Evolutionary conservation across 2,113 vertebrate species (phyloP), one percentile per base, ranked within the genome.

Genomic region (Chascanopsetta lugubris): DNA sequence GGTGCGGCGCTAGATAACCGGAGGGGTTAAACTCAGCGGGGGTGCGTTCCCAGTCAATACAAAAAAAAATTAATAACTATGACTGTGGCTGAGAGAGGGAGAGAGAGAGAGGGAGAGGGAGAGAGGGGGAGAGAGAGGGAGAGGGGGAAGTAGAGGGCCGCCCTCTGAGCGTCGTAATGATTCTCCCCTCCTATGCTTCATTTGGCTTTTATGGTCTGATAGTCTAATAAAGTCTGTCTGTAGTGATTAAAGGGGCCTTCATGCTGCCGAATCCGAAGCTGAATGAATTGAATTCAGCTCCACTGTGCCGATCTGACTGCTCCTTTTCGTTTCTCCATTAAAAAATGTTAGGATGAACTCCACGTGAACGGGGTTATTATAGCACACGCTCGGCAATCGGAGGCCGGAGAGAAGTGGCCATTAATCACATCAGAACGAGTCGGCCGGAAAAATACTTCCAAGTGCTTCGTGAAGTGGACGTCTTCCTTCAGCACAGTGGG

Each of bases 201-300:
- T 53, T 77, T 63, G 53, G 53, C 80, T 73, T 70, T 76, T 75
- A 47, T 73, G 65, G 69, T 75, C 72, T 83, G 61, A 82, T 70
- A 72, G 69, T 60, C 77, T 81, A 71, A 84, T 84, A 72, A 78
- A 75, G 61, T 21, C 68, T 76, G 77, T 75, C 73, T 77, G 63
- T 65, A 49, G 38, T 70, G 50, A 80, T 82, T 72, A 75, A 66
- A 42, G 61, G 12, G n/a, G n/a, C 45, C 47, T 83, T 80, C 65
- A 66, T 61, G 53, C 57, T 56, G 40, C 63, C 74, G 58, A 75
- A 72, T 70, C 34, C 42, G 67, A 72, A 59, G 21, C 27, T 36
- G 71, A 71, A 82, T 75, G 47, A 75, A 69, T 30, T 67, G 6
- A 60, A 81, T 67, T 72, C 43, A 24, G 53, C 54, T 57, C 36